phyloP scores from a whole-genome alignment of 2,113 vertebrate species.

The Alces alces region DNA sequence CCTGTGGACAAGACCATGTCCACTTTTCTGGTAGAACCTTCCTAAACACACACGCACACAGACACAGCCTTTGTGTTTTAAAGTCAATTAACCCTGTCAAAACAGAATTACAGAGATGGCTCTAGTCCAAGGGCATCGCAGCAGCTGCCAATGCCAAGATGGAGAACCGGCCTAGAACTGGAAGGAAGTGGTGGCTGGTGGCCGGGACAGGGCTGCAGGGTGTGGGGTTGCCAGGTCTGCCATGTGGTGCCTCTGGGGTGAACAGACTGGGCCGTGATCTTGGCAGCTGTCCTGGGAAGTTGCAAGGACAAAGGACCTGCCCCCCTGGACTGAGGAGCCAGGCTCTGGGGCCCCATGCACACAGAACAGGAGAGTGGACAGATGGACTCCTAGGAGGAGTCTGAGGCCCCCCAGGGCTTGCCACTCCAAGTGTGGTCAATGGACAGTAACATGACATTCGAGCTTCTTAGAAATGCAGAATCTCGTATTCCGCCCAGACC shows the following conservation, averaged over 20 bases:
- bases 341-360: background rate
- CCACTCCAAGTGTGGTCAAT: background rate
- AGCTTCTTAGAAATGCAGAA: background rate
- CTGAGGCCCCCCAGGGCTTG: background rate
- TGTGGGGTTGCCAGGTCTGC: background rate
- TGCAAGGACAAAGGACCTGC: background rate
- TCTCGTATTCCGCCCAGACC: background rate
- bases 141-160: background rate
- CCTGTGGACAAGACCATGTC: background rate
- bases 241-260: background rate
- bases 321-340: background rate
- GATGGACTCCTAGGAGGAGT: background rate
- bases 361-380: background rate
- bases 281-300: background rate
- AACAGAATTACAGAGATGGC: background rate
- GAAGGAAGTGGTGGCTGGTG: background rate
- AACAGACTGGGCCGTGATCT: background rate
- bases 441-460: rapidly evolving
- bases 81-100: constrained; percentile 15
- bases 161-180: background rate
- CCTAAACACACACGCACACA: background rate
- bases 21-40: background rate
- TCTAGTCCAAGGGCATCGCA: background rate
- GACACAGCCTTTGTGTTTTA: constrained; percentile 6
- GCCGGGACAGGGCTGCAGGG: background rate